Evolutionary conservation across 2,113 vertebrate genomes (phyloP).

Genomic region (Podilymbus podiceps): DNA sequence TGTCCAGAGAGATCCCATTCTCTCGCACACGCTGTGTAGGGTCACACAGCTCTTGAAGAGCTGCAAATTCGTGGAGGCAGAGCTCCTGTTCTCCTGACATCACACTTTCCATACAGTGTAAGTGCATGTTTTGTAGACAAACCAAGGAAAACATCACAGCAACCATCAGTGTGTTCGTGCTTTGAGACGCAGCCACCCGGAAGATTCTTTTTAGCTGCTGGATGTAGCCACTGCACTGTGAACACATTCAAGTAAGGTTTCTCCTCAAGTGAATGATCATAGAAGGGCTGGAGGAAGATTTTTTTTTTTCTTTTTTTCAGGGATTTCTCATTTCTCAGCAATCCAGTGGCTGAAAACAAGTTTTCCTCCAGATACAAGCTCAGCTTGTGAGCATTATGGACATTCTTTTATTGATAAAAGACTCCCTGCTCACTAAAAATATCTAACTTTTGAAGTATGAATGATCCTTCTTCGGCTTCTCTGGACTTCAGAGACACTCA

Average conservation of each 20-base stretch:
- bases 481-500: background rate
- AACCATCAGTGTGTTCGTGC: background rate
- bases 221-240: background rate
- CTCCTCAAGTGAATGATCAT: background rate
- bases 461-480: background rate
- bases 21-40: background rate
- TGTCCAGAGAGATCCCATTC: background rate
- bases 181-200: background rate
- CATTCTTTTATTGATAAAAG: constrained; percentile 10
- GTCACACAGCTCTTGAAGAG: background rate
- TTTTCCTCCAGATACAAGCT: constrained; percentile 12
- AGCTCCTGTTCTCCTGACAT: background rate
- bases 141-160: background rate
- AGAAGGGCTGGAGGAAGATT: background rate
- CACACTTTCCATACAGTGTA: background rate
- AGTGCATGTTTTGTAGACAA: background rate
- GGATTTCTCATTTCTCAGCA: background rate
- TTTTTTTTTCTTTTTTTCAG: background rate
- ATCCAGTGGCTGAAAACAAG: background rate
- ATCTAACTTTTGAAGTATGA: constrained; percentile 26
- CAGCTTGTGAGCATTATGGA: background rate
- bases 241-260: background rate
- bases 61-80: background rate
- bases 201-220: background rate
- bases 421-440: constrained; percentile 22